phyloP scores from a whole-genome alignment of 53 echinoderm and acorn worm species.

The Antedon mediterranea region DNA sequence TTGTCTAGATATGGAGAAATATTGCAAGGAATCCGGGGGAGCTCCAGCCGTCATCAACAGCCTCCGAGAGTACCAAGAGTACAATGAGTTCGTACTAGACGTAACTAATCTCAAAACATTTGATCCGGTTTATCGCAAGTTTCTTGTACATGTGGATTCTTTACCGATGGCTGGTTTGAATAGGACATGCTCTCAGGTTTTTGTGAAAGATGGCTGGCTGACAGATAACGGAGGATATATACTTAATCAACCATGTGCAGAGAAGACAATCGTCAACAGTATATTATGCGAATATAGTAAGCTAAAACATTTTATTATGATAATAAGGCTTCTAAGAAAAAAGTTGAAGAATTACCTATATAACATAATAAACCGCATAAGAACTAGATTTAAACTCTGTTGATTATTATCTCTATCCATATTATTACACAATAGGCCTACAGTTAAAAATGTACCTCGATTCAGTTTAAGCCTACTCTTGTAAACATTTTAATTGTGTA shows the following conservation, averaged over 20 bases:
- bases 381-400: too few relatives aligned
- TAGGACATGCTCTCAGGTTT: neutral
- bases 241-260: neutral
- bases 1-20: neutral
- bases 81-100: neutral
- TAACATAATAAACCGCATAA: too few relatives aligned
- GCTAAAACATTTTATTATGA: too few relatives aligned
- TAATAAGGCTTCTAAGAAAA: too few relatives aligned
- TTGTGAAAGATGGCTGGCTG: neutral
- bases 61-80: neutral
- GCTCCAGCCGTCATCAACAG: neutral
- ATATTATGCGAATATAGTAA: neutral
- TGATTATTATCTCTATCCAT: too few relatives aligned
- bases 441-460: too few relatives aligned
- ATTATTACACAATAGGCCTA: too few relatives aligned
- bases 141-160: neutral
- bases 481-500: too few relatives aligned
- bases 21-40: neutral
- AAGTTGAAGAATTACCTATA: too few relatives aligned
- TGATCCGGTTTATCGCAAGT: neutral
- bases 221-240: neutral
- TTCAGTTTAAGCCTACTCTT: too few relatives aligned
- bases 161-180: neutral
- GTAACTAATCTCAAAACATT: neutral
- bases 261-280: neutral